These are phyloP conservation scores for Escarpia spicata DNA, from an alignment of 2,888 invertebrate genomes.

Conservation along the genomic window DNA sequence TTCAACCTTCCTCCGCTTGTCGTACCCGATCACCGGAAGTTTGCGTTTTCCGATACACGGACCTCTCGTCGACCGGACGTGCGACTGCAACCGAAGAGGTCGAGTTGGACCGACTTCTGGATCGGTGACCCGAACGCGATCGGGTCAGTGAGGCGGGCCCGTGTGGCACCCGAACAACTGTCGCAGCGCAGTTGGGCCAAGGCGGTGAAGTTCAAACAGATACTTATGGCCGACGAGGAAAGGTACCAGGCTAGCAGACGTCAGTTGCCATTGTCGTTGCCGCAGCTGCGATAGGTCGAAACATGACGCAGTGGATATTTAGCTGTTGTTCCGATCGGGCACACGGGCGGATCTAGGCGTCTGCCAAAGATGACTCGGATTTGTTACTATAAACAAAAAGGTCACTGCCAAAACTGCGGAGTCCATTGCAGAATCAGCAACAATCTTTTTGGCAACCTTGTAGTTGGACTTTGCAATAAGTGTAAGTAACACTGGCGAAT, in stretches of 20 bases:
- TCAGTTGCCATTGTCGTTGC: not conserved
- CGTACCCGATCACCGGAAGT: not conserved
- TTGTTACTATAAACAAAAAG: not conserved
- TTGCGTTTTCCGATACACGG: not conserved
- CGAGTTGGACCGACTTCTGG: not conserved
- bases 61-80: not conserved
- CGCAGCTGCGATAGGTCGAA: not conserved
- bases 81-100: constrained; percentile 4
- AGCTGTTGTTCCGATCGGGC: not conserved
- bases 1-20: not conserved
- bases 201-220: not conserved
- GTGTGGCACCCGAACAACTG: not conserved
- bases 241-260: not conserved
- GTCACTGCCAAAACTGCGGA: not conserved
- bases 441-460: too few relatives aligned
- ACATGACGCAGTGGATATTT: not conserved
- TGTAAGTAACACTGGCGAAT: too few relatives aligned
- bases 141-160: not conserved
- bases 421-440: not conserved
- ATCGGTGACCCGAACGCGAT: not conserved
- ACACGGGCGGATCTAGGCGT: not conserved
- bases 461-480: too few relatives aligned
- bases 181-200: not conserved
- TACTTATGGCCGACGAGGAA: not conserved
- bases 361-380: not conserved